phyloP scores from a whole-genome alignment of 2,888 invertebrate species.

The Teleogryllus oceanicus region DNA sequence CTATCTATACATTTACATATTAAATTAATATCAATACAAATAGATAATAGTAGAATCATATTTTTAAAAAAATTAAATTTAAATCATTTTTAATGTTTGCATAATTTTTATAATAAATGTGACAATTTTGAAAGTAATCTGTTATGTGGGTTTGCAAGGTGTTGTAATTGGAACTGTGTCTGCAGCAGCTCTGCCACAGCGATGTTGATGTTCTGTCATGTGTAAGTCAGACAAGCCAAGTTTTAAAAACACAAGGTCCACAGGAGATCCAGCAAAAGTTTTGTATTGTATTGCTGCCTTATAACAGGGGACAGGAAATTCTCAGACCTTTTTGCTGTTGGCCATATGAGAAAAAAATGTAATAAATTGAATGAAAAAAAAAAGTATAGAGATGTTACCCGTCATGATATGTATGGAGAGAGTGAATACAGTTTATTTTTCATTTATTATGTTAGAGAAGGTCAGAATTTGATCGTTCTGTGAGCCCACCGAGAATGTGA shows the following conservation, averaged over 20 bases:
- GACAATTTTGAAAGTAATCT: conserved; percentile 18
- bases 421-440: conserved; percentile 19
- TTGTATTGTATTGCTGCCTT: conserved; percentile 38
- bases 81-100: conserved; percentile 18
- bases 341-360: conserved; percentile 30
- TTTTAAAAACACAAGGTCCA: conserved; percentile 35
- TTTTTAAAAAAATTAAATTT: conserved; percentile 12
- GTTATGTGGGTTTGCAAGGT: conserved; percentile 18
- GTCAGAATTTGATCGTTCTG: conserved; percentile 23
- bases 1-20: conserved; percentile 18
- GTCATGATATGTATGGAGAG: conserved; percentile 9
- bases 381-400: not conserved
- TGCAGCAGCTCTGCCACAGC: conserved; percentile 22
- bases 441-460: not conserved
- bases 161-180: conserved; percentile 27
- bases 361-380: too few relatives aligned
- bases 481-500: conserved; percentile 26
- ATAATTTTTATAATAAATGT: conserved; percentile 18
- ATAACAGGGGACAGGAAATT: conserved; percentile 37
- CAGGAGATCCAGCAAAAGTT: conserved; percentile 32
- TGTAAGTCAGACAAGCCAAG: conserved; percentile 26
- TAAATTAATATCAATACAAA: conserved; percentile 18
- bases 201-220: conserved; percentile 21
- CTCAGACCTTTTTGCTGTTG: conserved; percentile 39
- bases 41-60: conserved; percentile 18